Evolutionary conservation across 2,888 invertebrate genomes (phyloP).

Genomic region (Tanytarsus gracilentus): DNA sequence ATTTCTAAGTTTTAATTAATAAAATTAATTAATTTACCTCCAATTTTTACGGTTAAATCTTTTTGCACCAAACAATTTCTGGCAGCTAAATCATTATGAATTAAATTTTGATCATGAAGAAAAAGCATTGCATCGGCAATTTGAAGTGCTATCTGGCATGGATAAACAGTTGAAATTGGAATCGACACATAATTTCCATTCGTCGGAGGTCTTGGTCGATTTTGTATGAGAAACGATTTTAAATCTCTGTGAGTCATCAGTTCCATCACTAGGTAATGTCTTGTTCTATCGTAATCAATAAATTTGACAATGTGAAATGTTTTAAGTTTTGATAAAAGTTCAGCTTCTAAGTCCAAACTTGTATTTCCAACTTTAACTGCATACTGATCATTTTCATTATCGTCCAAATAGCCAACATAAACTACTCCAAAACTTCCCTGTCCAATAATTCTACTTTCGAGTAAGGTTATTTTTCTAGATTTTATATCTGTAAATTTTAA

Average conservation of each 20-base stretch:
- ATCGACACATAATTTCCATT: not conserved
- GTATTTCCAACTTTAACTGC: too few relatives aligned
- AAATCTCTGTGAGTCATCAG: not conserved
- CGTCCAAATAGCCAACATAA: too few relatives aligned
- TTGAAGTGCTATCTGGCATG: constrained; percentile 6
- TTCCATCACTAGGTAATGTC: not conserved
- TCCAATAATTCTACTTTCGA: too few relatives aligned
- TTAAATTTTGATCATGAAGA: not conserved
- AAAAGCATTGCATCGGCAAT: constrained; percentile 10
- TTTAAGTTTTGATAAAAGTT: not conserved
- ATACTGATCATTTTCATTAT: too few relatives aligned
- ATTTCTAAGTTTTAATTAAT: too few relatives aligned
- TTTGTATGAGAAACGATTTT: not conserved
- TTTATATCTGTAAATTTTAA: too few relatives aligned
- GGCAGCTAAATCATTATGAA: not conserved
- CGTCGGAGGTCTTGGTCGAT: not conserved
- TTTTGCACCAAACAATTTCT: not conserved
- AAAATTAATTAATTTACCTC: too few relatives aligned
- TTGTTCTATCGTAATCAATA: not conserved
- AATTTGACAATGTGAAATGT: not conserved
- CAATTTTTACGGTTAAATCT: not conserved
- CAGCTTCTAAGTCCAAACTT: too few relatives aligned
- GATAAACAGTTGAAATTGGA: not conserved
- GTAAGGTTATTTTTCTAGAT: too few relatives aligned
- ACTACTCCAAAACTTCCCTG: too few relatives aligned